phyloP scores from a whole-genome alignment of 2,113 vertebrate species.

The Tauraco erythrolophus region DNA sequence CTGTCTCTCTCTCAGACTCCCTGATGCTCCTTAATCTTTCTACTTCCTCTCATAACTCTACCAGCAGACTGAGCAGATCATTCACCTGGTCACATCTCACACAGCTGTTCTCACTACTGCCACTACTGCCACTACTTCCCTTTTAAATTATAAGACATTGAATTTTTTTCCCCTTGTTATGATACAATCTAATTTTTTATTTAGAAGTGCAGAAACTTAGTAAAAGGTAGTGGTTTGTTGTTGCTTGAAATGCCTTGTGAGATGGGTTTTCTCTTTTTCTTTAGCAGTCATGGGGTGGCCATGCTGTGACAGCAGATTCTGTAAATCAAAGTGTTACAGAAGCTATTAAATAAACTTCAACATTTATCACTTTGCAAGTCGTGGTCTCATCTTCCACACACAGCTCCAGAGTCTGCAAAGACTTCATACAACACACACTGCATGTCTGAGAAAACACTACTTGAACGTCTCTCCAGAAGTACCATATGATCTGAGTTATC shows the following conservation, averaged over 20 bases:
- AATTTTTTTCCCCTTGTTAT: neutral
- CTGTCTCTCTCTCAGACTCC: too few relatives aligned
- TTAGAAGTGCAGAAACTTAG: neutral
- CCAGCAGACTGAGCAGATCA: too few relatives aligned
- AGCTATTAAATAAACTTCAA: neutral
- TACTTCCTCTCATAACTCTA: too few relatives aligned
- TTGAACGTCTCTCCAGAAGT: neutral
- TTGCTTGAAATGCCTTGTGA: neutral
- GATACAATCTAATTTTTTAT: neutral
- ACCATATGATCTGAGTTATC: neutral
- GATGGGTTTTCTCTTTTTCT: neutral
- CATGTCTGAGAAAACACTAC: neutral
- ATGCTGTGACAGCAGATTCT: neutral
- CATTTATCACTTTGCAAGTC: neutral
- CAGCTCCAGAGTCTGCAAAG: neutral
- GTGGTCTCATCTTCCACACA: neutral
- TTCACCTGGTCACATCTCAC: too few relatives aligned
- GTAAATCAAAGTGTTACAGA: neutral
- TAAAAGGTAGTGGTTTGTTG: neutral
- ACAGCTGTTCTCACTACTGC: too few relatives aligned
- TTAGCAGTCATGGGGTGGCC: neutral
- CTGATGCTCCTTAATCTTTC: too few relatives aligned
- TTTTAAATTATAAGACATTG: neutral
- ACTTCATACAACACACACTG: neutral
- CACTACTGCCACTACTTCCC: neutral